A percentile compares a stretch with the other conserved stretches of the same genome.
Evolutionary conservation across 2,888 invertebrate genomes (phyloP).

Genomic region (Caenorhabditis doughertyi): DNA sequence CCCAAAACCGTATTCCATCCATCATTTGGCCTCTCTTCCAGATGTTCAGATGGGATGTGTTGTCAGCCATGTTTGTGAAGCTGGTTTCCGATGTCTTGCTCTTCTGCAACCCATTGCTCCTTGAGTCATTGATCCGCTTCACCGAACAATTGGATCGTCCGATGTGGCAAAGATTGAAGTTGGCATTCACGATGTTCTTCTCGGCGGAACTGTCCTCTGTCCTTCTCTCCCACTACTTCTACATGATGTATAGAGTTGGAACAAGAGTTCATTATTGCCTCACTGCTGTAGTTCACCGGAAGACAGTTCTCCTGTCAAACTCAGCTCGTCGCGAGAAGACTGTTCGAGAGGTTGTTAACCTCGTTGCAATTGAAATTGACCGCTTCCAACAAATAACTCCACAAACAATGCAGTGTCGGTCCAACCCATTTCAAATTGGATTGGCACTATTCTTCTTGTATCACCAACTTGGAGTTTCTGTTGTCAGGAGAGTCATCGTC

Average conservation of each 20-base stretch:
- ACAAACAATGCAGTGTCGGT: constrained; percentile 82
- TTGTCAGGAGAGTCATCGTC: constrained; percentile 93
- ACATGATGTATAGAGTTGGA: constrained; percentile 81
- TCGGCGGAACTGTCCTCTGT: constrained; percentile 79
- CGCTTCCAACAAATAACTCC: constrained; percentile 83
- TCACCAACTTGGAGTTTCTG: constrained; percentile 87
- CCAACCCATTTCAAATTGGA: constrained; percentile 76
- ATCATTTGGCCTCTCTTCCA: constrained; percentile 72
- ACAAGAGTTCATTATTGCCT: constrained; percentile 80
- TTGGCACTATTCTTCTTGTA: constrained; percentile 83
- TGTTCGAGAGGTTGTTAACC: constrained; percentile 85
- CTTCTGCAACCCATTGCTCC: constrained; percentile 79
- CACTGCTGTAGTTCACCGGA: constrained; percentile 80
- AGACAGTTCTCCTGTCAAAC: constrained; percentile 84
- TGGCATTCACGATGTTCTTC: constrained; percentile 79
- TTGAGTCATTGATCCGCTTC: constrained; percentile 79
- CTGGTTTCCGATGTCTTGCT: constrained; percentile 76
- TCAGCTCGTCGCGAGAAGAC: constrained; percentile 84
- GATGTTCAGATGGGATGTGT: constrained; percentile 79
- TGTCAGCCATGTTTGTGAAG: constrained; percentile 79
- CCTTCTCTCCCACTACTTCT: constrained; percentile 80
- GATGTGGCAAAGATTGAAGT: constrained; percentile 79
- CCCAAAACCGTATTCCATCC: too few species aligned
- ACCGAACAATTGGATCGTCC: constrained; percentile 77
- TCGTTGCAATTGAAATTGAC: constrained; percentile 85